Conservation (phyloP, 1,140 invertebrate species). For the Apis laboriosa region DNA sequence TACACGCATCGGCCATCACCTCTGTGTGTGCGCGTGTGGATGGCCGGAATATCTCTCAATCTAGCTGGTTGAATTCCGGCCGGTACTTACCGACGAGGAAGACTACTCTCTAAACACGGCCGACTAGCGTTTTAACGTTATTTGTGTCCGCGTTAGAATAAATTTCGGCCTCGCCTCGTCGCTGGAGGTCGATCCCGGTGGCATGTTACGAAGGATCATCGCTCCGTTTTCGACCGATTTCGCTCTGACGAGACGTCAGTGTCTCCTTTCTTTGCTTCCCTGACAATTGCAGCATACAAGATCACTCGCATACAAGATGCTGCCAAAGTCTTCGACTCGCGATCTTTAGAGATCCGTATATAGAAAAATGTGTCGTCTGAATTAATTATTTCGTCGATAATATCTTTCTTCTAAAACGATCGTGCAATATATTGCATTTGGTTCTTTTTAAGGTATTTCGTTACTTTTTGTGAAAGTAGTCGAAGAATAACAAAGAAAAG, state of each 20-base stretch:
- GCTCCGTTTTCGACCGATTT: neutral
- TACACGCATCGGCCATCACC: slow-evolving; percentile 45
- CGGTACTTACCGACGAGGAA: slow-evolving; percentile 67
- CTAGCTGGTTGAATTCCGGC: slow-evolving; percentile 76
- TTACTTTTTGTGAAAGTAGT: too few species aligned
- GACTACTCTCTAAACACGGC: slow-evolving; percentile 51
- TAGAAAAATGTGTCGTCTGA: too few species aligned
- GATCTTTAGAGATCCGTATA: too few species aligned
- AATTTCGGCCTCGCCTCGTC: slow-evolving; percentile 24
- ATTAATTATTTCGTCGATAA: too few species aligned
- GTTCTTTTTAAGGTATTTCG: too few species aligned
- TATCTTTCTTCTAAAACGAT: too few species aligned
- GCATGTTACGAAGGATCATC: neutral
- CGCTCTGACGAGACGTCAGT: neutral
- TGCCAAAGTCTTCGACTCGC: too few species aligned
- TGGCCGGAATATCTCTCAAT: slow-evolving; percentile 79
- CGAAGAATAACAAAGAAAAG: too few species aligned
- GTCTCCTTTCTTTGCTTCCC: too few species aligned
- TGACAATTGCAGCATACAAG: too few species aligned
- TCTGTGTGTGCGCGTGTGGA: slow-evolving; percentile 18
- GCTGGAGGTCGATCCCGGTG: slow-evolving; percentile 34
- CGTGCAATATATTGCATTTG: too few species aligned
- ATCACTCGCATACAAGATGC: too few species aligned
- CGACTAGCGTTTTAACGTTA: slow-evolving; percentile 51
- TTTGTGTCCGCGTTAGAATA: slow-evolving; percentile 49